phyloP scores from a whole-genome alignment of 2,113 vertebrate genomes.

The Daboia siamensis region DNA sequence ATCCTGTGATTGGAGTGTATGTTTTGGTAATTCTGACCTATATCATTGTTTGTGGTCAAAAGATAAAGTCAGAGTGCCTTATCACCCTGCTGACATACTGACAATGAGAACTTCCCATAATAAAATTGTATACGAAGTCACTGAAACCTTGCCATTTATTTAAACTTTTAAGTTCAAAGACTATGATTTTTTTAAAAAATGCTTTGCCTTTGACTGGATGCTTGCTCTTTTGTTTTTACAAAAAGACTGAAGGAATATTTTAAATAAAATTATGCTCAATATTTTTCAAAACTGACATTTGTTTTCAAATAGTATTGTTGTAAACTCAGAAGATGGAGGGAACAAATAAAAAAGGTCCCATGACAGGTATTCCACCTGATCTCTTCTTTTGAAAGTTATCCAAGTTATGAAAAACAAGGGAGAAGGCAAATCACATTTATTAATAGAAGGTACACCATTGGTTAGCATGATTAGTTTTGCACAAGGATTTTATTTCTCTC shows the following conservation, averaged over 20 bases:
- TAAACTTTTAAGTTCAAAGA: slow-evolving; percentile 10
- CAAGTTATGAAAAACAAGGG: background rate
- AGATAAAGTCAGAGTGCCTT: slow-evolving; percentile 35
- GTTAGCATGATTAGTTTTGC: background rate
- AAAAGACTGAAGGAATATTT: background rate
- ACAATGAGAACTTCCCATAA: background rate
- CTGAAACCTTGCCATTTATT: slow-evolving; percentile 16
- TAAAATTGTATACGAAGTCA: background rate
- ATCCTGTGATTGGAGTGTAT: background rate
- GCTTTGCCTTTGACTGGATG: slow-evolving; percentile 20
- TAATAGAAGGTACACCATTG: background rate
- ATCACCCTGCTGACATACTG: background rate
- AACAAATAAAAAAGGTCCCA: background rate
- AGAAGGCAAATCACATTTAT: background rate
- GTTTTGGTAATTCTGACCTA: slow-evolving; percentile 29
- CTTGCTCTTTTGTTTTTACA: background rate
- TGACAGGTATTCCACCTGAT: background rate
- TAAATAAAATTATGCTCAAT: background rate
- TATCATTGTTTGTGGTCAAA: slow-evolving; percentile 19
- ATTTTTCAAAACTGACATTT: background rate
- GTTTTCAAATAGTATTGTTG: background rate
- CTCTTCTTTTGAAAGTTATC: background rate
- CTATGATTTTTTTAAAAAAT: background rate
- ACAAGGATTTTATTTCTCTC: background rate
- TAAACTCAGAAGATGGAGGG: background rate